Conservation (phyloP, 2,113 vertebrate genomes). For the Macquaria ambigua region DNA sequence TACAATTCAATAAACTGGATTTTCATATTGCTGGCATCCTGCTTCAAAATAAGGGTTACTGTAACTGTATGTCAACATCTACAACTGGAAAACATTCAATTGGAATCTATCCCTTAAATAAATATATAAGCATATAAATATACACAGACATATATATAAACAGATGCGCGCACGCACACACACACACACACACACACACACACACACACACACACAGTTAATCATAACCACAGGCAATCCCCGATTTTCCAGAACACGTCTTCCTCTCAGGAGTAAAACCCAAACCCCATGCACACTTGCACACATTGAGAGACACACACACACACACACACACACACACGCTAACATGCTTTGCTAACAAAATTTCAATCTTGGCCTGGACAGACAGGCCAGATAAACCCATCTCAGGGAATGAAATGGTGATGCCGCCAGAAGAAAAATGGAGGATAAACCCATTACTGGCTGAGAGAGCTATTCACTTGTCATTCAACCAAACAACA, state of each 20-base stretch:
- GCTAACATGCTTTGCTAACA: slow-evolving; percentile 41
- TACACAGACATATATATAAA: background rate
- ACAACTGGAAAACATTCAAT: slow-evolving; percentile 16
- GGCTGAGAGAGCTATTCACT: slow-evolving; percentile 61
- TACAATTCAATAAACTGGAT: background rate
- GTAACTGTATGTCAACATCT: slow-evolving; percentile 6
- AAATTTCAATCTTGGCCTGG: slow-evolving; percentile 62
- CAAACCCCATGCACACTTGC: background rate
- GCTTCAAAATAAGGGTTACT: background rate
- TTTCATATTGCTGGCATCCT: background rate
- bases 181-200: background rate
- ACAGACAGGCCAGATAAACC: slow-evolving; percentile 73
- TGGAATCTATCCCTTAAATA: slow-evolving; percentile 9
- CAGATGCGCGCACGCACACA: background rate
- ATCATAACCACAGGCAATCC: slow-evolving; percentile 63
- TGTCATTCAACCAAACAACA: slow-evolving; percentile 71
- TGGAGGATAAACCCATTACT: slow-evolving; percentile 68
- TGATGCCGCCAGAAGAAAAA: slow-evolving; percentile 57
- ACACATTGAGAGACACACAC: background rate
- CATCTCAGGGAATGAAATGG: slow-evolving; percentile 66
- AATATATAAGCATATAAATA: slow-evolving; percentile 32
- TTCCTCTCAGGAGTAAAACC: slow-evolving; percentile 46
- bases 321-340: background rate
- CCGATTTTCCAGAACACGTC: slow-evolving; percentile 47
- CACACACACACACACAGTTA: background rate